These are phyloP conservation scores for Deroplatys truncata DNA, from an alignment of 2,888 invertebrate genomes.

Conservation along the genomic window DNA sequence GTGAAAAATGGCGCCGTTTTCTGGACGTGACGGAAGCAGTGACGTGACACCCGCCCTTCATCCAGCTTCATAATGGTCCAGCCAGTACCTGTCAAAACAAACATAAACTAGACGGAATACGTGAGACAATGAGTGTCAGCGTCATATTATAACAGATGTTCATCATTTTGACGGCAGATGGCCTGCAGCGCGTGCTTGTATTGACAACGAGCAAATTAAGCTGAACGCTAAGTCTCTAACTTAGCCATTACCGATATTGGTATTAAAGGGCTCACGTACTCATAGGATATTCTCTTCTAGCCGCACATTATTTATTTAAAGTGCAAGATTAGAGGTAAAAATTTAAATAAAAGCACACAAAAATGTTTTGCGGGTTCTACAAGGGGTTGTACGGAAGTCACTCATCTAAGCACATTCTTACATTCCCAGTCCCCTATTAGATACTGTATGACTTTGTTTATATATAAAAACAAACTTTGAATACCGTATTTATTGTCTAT, in stretches of 20 bases:
- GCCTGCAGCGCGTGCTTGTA: background rate
- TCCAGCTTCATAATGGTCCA: background rate
- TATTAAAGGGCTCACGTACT: background rate
- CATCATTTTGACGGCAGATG: background rate
- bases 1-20: background rate
- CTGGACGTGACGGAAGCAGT: background rate
- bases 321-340: no score
- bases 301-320: no score
- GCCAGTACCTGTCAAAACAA: background rate
- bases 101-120: background rate
- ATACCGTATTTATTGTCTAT: no score
- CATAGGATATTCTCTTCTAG: background rate
- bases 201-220: background rate
- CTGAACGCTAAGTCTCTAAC: background rate
- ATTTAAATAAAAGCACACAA: no score
- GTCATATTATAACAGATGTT: background rate
- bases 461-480: no score
- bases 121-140: background rate
- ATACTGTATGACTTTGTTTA: no score
- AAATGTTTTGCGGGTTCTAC: no score
- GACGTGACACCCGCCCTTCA: background rate
- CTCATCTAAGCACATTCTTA: no score
- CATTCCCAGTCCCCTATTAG: no score
- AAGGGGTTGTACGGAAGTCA: no score
- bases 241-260: background rate